Evolutionary conservation across 1,140 invertebrate genomes (phyloP), one percentile per base, ranked within the genome.

Genomic region (Meloidogyne chitwoodi): DNA sequence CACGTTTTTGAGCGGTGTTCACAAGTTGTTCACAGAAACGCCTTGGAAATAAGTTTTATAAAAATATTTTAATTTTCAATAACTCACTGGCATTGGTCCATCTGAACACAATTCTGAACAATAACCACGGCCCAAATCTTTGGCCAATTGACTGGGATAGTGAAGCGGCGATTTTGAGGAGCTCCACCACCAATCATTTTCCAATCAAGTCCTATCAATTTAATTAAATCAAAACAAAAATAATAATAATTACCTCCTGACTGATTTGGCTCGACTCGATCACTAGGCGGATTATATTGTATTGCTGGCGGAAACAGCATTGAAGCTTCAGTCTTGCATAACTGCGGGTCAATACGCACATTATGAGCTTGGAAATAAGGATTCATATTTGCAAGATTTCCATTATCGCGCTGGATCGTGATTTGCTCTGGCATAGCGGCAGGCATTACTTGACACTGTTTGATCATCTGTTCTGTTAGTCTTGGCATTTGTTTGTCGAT

Each of bases 401-500:
- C 77, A 19, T 27, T 62, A 12, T 78, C 67, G 0, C 75, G 65
- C 64, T 78, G 77, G 0, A 44, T 38, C 24, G 80, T 66, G 27
- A 68, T 79, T 24, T 38, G 41, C 5, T 26, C 38, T 19, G 24
- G 27, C 38, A 78, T 80, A 0, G 68, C 67, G 11, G 14, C 0
- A 11, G 77, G 77, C 65, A 78, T 19, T n/a, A 61, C 44, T 48
- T 78, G 77, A 44, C 77, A 78, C 14, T 78, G 22, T 4, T 22
- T 29, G 27, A 78, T 78, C 77, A 78, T 78, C 34, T 78, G 77
- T 11, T 78, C 77, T 0, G 68, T 80, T 0, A 77, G 27, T 11
- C 67, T 65, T 1, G 76, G 76, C 22, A 78, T 80, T 80, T 78
- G 77, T n/a, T 78, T 79, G 8, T 78, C 77, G 1, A 78, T n/a